These are phyloP conservation scores for Drosophila asahinai DNA, from an alignment of 1,140 invertebrate genomes.

Conservation along the genomic window DNA sequence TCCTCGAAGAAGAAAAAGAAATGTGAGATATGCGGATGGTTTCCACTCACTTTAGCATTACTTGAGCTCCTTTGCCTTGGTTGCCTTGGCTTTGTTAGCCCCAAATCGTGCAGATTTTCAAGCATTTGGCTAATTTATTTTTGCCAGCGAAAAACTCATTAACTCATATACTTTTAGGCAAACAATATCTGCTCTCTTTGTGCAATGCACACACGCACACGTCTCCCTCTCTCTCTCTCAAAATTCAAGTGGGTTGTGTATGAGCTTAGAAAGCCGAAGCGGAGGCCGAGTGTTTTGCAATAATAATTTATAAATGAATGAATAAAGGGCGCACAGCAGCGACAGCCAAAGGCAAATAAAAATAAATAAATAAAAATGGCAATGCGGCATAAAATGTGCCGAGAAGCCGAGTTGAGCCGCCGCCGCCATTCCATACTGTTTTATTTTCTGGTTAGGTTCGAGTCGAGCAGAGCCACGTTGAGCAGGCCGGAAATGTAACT, in stretches of 20 bases:
- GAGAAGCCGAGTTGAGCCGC: constrained; percentile 50
- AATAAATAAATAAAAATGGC: constrained; percentile 77
- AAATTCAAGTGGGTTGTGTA: constrained; percentile 30
- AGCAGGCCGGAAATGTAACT: constrained; percentile 70
- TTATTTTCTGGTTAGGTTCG: constrained; percentile 18
- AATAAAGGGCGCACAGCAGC: constrained; percentile 69
- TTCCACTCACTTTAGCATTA: constrained; percentile 42
- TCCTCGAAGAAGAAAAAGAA: constrained; percentile 1
- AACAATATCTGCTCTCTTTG: constrained; percentile 57
- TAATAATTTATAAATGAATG: constrained; percentile 84
- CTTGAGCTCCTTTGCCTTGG: constrained; percentile 24
- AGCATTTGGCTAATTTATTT: constrained; percentile 58
- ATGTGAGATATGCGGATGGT: constrained; percentile 20
- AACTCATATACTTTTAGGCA: constrained; percentile 69
- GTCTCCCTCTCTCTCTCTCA: background rate
- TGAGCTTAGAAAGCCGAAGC: constrained; percentile 36
- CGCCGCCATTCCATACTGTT: constrained; percentile 8
- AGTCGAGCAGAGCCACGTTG: constrained; percentile 4
- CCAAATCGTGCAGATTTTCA: constrained; percentile 38
- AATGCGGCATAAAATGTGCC: constrained; percentile 79
- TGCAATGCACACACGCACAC: constrained; percentile 45
- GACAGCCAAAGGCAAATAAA: constrained; percentile 66
- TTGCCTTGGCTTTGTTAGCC: constrained; percentile 17
- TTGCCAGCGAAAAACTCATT: constrained; percentile 47
- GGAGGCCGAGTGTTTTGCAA: constrained; percentile 59